These are phyloP conservation scores for Catocala sponsa DNA, from an alignment of 2,888 invertebrate genomes.

Conservation along the genomic window DNA sequence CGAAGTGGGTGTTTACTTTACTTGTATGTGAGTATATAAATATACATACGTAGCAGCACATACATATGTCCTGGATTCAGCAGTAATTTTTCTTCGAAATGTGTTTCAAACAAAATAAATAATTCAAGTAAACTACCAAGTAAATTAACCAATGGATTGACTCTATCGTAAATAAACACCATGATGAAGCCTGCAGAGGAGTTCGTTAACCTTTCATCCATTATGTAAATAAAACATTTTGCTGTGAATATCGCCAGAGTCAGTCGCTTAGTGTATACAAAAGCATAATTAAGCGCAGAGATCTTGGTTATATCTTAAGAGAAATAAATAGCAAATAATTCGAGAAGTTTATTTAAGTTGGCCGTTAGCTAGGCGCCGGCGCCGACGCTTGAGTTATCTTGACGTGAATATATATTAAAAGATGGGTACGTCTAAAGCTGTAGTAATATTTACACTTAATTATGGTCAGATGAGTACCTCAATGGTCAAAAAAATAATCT, in stretches of 20 bases:
- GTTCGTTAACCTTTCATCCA: constrained; percentile 27
- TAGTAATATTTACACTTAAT: not conserved
- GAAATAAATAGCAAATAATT: constrained; percentile 32
- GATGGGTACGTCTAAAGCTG: constrained; percentile 1
- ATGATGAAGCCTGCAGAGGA: constrained; percentile 29
- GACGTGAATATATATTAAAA: constrained; percentile 20
- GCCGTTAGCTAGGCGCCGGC: constrained; percentile 25
- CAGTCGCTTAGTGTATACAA: constrained; percentile 14
- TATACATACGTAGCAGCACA: too few species aligned
- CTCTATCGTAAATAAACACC: constrained; percentile 18
- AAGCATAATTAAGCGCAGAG: constrained; percentile 21
- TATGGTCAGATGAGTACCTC: not conserved
- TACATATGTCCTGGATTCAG: not conserved
- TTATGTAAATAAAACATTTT: constrained; percentile 18
- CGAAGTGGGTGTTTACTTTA: not conserved
- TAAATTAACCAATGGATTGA: constrained; percentile 25
- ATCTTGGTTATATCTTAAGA: constrained; percentile 17
- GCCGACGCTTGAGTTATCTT: constrained; percentile 20
- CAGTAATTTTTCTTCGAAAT: constrained; percentile 10
- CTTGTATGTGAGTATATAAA: too few species aligned
- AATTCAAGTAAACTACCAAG: constrained; percentile 42
- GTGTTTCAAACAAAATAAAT: constrained; percentile 31
- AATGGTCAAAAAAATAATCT: constrained; percentile 1
- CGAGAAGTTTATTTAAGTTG: constrained; percentile 28
- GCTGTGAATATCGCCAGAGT: constrained; percentile 1